A percentile compares a stretch with the other conserved stretches of the same genome.
These are phyloP conservation scores for Congeria kusceri DNA, from an alignment of 2,888 invertebrate species.

Conservation along the genomic window DNA sequence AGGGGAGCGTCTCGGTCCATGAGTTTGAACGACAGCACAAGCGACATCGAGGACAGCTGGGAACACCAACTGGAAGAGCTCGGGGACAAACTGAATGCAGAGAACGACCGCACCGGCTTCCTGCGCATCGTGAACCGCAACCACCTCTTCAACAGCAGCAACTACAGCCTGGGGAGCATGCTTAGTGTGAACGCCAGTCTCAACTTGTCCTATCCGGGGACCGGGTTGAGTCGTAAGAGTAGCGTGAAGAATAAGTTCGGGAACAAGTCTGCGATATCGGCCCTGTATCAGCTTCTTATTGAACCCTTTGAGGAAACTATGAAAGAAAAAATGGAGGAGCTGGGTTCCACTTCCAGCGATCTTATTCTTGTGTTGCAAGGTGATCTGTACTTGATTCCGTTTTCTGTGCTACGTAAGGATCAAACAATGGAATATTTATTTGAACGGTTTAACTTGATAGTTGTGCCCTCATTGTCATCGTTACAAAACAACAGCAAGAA, in stretches of 20 bases:
- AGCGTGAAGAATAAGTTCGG: conserved; percentile 87
- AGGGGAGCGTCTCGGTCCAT: conserved; percentile 41
- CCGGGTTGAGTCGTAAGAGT: conserved; percentile 86
- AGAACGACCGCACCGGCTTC: conserved; percentile 90
- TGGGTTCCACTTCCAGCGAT: conserved; percentile 80
- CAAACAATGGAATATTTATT: conserved; percentile 92
- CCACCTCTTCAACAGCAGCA: conserved; percentile 96
- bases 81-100: conserved; percentile 87
- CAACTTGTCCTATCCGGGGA: conserved; percentile 86
- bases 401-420: conserved; percentile 90
- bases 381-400: conserved; percentile 95
- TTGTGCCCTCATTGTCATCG: conserved; percentile 94
- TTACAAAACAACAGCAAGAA: conserved; percentile 86
- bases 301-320: conserved; percentile 96
- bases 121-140: conserved; percentile 94
- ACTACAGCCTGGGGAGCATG: conserved; percentile 96
- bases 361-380: conserved; percentile 95
- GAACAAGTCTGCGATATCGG: conserved; percentile 94
- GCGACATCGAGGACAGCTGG: conserved; percentile 88
- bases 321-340: conserved; percentile 85
- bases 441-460: conserved; percentile 93
- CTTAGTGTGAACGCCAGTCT: conserved; percentile 90
- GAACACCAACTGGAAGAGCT: conserved; percentile 87
- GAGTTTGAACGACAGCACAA: conserved; percentile 80
- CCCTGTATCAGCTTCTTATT: conserved; percentile 94